Evolutionary conservation across 2,888 invertebrate genomes (phyloP).

Genomic region (Anarsia innoxiella): DNA sequence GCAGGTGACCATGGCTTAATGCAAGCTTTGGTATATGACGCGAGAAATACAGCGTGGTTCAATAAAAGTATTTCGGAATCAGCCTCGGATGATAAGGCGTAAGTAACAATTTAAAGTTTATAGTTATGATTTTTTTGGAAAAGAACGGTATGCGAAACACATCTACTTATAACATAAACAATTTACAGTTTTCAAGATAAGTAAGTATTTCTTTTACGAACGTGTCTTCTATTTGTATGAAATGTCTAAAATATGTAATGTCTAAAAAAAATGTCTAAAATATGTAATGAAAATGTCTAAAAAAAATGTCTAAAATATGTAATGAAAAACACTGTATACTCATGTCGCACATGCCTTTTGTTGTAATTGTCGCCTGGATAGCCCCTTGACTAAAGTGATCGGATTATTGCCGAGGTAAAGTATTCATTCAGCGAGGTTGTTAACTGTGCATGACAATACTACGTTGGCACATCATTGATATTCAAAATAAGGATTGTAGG

Average conservation of each 20-base stretch:
- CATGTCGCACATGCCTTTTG: slow-evolving; percentile 45
- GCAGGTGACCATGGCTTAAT: slow-evolving; percentile 89
- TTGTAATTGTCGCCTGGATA: slow-evolving; percentile 71
- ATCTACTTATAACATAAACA: no score
- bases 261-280: no score
- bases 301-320: no score
- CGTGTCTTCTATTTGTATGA: no score
- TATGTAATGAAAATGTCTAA: no score
- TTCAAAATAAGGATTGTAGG: no score
- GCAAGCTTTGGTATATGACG: slow-evolving; percentile 90
- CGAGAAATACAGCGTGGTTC: slow-evolving; percentile 91
- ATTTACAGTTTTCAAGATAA: no score
- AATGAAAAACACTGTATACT: slow-evolving; percentile 6
- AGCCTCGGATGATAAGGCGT: slow-evolving; percentile 80
- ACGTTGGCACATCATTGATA: no score
- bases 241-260: no score
- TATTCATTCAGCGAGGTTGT: slow-evolving; percentile 9
- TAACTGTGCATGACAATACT: slow-evolving; percentile 1
- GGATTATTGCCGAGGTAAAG: slow-evolving; percentile 94
- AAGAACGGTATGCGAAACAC: no score
- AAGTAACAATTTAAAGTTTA: slow-evolving; percentile 29
- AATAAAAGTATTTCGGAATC: slow-evolving; percentile 83
- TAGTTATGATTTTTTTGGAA: neutral
- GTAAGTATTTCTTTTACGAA: no score
- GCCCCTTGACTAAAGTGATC: slow-evolving; percentile 94